Evolutionary conservation across 2,888 invertebrate species (phyloP).

Genomic region (Brenthis hecate): DNA sequence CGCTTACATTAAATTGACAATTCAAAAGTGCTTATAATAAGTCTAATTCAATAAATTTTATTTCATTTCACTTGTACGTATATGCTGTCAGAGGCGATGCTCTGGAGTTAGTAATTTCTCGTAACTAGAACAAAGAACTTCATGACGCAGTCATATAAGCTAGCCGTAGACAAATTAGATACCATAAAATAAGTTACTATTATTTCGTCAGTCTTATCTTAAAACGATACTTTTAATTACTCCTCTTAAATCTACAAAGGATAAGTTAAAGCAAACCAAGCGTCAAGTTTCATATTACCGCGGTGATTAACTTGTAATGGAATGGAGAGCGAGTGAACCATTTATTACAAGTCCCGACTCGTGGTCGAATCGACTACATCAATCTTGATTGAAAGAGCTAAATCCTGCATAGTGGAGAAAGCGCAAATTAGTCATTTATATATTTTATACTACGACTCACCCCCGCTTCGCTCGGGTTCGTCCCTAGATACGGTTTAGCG

Average conservation of each 20-base stretch:
- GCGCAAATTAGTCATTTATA: background rate
- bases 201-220: background rate
- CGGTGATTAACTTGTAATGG: conserved; percentile 38
- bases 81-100: too few species aligned
- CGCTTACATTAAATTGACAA: too few species aligned
- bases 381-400: conserved; percentile 36
- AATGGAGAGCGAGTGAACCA: conserved; percentile 34
- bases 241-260: background rate
- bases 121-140: too few species aligned
- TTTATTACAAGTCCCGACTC: conserved; percentile 37
- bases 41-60: too few species aligned
- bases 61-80: too few species aligned
- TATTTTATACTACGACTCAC: background rate
- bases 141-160: too few species aligned
- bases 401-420: background rate
- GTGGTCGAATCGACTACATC: conserved; percentile 34
- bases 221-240: background rate
- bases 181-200: too few species aligned
- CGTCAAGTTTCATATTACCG: conserved; percentile 34
- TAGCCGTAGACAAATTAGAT: too few species aligned
- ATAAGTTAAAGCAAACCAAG: conserved; percentile 21
- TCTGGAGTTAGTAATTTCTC: too few species aligned
- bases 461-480: too few species aligned
- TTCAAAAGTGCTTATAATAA: too few species aligned
- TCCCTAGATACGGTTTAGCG: too few species aligned